Conservation (phyloP, 1,140 invertebrate genomes). For the Platyscapa corneri region DNA sequence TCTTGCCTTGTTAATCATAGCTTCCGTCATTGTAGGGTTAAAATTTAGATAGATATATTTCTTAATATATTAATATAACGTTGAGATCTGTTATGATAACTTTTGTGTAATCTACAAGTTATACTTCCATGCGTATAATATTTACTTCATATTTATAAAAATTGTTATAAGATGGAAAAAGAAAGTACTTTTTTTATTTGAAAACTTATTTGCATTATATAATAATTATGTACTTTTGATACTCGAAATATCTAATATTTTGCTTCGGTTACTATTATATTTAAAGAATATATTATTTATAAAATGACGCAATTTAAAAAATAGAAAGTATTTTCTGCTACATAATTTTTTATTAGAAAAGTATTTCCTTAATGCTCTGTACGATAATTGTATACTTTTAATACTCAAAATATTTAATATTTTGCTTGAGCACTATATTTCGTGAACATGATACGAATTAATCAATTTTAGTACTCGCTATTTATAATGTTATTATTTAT, state of each 20-base stretch:
- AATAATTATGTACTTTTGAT: too few species aligned
- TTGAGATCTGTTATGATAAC: slow-evolving; percentile 46
- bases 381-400: slow-evolving; percentile 21
- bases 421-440: slow-evolving; percentile 9
- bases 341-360: slow-evolving; percentile 23
- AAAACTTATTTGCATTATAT: too few species aligned
- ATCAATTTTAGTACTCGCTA: slow-evolving; percentile 29
- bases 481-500: slow-evolving; percentile 38
- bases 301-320: too few species aligned
- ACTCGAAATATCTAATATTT: too few species aligned
- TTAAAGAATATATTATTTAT: too few species aligned
- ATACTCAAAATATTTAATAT: slow-evolving; percentile 6
- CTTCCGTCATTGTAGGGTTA: slow-evolving; percentile 52
- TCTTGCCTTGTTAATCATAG: slow-evolving; percentile 27
- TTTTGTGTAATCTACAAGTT: slow-evolving; percentile 52
- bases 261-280: too few species aligned
- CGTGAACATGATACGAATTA: not conserved
- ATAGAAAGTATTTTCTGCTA: slow-evolving; percentile 41
- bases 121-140: slow-evolving; percentile 55
- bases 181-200: too few species aligned
- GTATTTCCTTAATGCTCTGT: slow-evolving; percentile 5
- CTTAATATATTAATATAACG: slow-evolving; percentile 42
- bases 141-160: slow-evolving; percentile 50
- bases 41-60: slow-evolving; percentile 38
- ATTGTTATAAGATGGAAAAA: slow-evolving; percentile 34